Conservation (phyloP, 1,140 invertebrate species). For the Diachasmimorpha longicaudata region DNA sequence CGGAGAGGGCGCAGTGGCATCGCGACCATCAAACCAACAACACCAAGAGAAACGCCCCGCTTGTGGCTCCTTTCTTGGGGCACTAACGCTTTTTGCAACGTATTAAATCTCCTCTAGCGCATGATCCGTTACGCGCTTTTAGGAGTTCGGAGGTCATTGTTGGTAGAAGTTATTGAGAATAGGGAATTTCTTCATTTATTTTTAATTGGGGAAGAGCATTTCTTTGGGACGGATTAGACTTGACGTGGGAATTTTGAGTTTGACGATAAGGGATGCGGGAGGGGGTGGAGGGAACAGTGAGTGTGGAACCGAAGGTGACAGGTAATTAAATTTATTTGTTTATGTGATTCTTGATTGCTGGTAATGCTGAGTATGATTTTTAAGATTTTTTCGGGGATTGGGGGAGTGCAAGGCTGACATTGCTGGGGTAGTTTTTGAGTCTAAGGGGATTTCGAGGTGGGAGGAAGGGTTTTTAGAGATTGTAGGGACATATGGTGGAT, state of each 20-base stretch:
- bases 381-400: neutral
- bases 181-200: slow-evolving; percentile 10
- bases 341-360: neutral
- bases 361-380: neutral
- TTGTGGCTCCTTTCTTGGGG: neutral
- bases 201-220: neutral
- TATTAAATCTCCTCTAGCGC: slow-evolving; percentile 27
- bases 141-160: slow-evolving; percentile 28
- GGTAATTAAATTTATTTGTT: neutral
- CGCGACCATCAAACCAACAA: slow-evolving; percentile 62
- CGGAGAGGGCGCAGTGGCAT: slow-evolving; percentile 62
- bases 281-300: neutral
- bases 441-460: neutral
- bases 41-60: slow-evolving; percentile 38
- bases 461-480: neutral
- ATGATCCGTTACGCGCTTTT: slow-evolving; percentile 36
- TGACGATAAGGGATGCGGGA: neutral
- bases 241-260: neutral
- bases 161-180: slow-evolving; percentile 1
- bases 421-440: neutral
- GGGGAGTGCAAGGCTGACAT: too few relatives aligned
- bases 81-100: slow-evolving; percentile 25
- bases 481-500: neutral
- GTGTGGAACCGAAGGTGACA: neutral
- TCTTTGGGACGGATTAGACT: neutral